Evolutionary conservation across 2,797 vertebrate genomes (phyloP).

Genomic region (Vireo griseus): DNA sequence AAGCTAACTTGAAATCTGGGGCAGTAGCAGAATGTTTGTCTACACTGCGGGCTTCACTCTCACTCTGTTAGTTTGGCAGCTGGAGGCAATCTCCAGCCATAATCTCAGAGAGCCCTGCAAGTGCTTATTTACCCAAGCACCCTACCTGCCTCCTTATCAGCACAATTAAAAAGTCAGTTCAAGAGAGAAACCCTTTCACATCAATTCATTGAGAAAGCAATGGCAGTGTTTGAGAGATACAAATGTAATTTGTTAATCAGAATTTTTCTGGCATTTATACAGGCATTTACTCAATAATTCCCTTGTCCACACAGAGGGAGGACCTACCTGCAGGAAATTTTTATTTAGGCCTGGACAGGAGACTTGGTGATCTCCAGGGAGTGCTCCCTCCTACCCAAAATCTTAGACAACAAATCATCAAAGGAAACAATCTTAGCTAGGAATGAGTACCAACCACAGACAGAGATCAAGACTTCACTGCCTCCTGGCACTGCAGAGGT

Average conservation of each 20-base stretch:
- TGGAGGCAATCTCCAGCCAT: neutral
- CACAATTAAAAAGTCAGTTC: neutral
- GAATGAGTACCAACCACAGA: neutral
- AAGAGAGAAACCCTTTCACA: neutral
- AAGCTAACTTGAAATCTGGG: neutral
- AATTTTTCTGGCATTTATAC: neutral
- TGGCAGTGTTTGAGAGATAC: neutral
- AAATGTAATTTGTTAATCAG: neutral
- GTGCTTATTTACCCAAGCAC: neutral
- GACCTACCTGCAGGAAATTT: neutral
- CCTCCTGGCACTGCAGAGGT: neutral
- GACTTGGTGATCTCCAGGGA: neutral
- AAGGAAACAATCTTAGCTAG: neutral
- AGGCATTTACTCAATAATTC: neutral
- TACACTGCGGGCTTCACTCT: neutral
- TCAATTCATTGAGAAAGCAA: neutral
- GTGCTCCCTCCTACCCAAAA: rapidly evolving
- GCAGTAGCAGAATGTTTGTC: neutral
- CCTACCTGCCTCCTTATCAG: neutral
- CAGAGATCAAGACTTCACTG: neutral
- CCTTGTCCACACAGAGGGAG: neutral
- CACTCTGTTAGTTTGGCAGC: neutral
- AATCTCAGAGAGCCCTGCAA: neutral
- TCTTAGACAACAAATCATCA: rapidly evolving
- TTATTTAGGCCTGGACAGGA: neutral